A percentile compares a stretch with the other conserved stretches of the same genome.
Conservation (phyloP, 37 sponge, comb jelly and placozoan species). For the Halichondria panicea region DNA sequence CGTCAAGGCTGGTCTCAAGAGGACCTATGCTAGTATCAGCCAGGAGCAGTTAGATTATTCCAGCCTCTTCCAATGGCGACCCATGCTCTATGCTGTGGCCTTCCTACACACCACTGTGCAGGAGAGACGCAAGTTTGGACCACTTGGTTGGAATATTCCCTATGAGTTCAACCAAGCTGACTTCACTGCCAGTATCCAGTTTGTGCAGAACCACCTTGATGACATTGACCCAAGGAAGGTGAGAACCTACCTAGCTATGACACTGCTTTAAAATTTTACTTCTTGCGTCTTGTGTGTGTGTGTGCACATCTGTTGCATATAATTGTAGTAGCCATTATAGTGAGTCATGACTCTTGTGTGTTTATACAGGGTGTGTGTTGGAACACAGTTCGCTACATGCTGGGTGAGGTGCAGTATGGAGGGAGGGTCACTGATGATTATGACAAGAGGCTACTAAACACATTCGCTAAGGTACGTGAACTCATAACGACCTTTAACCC, state of each 20-base stretch:
- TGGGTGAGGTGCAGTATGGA: constrained; percentile 99
- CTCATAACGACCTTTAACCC: neutral
- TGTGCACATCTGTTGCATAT: no score
- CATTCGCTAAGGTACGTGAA: constrained; percentile 75
- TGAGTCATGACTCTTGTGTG: no score
- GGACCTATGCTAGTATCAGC: constrained; percentile 91
- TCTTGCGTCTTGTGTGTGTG: no score
- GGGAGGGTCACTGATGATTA: constrained; percentile 99
- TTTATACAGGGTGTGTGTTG: constrained; percentile 93
- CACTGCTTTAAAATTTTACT: neutral
- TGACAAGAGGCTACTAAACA: constrained; percentile 96
- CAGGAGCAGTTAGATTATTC: constrained; percentile 94
- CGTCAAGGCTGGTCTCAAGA: constrained; percentile 93
- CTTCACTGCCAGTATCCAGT: constrained; percentile 96
- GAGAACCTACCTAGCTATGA: neutral
- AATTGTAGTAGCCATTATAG: neutral
- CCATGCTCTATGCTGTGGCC: constrained; percentile 92
- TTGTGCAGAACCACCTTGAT: constrained; percentile 98
- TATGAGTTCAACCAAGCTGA: constrained; percentile 99
- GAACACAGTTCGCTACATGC: constrained; percentile 99
- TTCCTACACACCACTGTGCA: constrained; percentile 98
- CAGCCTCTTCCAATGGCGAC: constrained; percentile 91
- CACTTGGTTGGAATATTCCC: constrained; percentile 99
- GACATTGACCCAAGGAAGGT: constrained; percentile 96
- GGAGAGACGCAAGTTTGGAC: constrained; percentile 98